phyloP scores from a whole-genome alignment of 1,140 invertebrate genomes.

The Apis cerana region DNA sequence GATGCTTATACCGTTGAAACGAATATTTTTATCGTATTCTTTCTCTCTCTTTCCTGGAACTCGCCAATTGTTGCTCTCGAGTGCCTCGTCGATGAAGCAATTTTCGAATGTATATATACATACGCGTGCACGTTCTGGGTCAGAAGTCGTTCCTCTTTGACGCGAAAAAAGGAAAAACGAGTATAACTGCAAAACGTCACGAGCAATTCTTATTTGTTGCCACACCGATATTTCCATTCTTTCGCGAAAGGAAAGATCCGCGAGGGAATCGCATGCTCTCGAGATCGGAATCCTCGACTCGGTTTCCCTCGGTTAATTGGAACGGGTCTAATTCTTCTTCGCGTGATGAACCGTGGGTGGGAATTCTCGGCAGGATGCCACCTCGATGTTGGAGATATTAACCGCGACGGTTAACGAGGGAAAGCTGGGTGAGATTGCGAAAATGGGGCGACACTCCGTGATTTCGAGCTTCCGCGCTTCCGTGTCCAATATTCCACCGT shows the following conservation, averaged over 20 bases:
- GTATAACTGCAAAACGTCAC: background rate
- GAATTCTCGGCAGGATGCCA: background rate
- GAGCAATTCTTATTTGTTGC: constrained; percentile 57
- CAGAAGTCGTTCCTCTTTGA: constrained; percentile 10
- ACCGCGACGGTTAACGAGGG: background rate
- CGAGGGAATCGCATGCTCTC: constrained; percentile 53
- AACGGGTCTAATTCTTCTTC: background rate
- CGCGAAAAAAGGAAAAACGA: constrained; percentile 8
- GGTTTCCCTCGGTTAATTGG: background rate
- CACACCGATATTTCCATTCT: constrained; percentile 55
- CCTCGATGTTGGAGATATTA: background rate
- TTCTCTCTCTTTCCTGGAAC: background rate
- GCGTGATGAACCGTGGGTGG: background rate
- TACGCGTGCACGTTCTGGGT: constrained; percentile 14
- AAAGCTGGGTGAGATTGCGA: background rate
- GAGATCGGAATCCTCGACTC: constrained; percentile 12
- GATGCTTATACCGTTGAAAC: background rate
- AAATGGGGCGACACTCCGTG: background rate
- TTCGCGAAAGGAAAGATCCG: constrained; percentile 37
- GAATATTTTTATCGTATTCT: background rate
- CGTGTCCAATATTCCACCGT: constrained; percentile 32
- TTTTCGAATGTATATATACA: background rate
- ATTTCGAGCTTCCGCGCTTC: background rate
- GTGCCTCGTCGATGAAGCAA: background rate
- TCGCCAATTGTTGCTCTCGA: background rate